These are phyloP conservation scores for Cacoxenus indagator DNA, from an alignment of 2,888 invertebrate species.

Conservation along the genomic window DNA sequence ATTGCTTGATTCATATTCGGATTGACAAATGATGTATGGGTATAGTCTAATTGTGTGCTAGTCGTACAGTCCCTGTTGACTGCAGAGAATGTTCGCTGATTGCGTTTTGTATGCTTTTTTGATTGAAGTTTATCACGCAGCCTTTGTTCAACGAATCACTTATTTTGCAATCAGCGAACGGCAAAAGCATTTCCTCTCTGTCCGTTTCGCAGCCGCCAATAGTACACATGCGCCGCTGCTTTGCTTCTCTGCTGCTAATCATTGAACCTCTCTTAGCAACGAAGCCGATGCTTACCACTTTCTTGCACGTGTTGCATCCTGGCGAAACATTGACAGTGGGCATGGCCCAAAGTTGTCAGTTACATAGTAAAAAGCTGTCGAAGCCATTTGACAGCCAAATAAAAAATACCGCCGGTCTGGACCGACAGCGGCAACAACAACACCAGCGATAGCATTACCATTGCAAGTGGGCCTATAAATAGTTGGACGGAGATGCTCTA, in stretches of 20 bases:
- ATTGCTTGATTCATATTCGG: no score
- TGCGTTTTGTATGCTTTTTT: slow-evolving; percentile 16
- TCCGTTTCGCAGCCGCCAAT: neutral
- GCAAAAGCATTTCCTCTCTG: slow-evolving; percentile 27
- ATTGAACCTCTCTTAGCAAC: neutral
- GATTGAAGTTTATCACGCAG: slow-evolving; percentile 60
- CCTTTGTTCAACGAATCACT: slow-evolving; percentile 49
- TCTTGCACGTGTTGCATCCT: neutral
- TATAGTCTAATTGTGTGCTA: slow-evolving; percentile 23
- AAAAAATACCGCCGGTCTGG: slow-evolving; percentile 54
- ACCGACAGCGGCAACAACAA: slow-evolving; percentile 28
- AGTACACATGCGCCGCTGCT: neutral
- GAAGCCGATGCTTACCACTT: neutral
- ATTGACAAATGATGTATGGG: slow-evolving; percentile 58
- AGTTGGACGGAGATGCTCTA: slow-evolving; percentile 3
- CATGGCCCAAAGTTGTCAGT: slow-evolving; percentile 47
- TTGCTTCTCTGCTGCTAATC: neutral
- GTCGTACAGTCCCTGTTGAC: neutral
- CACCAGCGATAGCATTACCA: slow-evolving; percentile 24
- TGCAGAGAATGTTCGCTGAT: neutral
- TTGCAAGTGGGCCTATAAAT: slow-evolving; percentile 16
- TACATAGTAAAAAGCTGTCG: slow-evolving; percentile 60
- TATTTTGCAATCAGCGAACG: slow-evolving; percentile 58
- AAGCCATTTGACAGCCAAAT: slow-evolving; percentile 63
- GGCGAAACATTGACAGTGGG: slow-evolving; percentile 41